Percentiles rank a stretch among this genome's conserved stretches.
Evolutionary conservation across 2,113 vertebrate genomes (phyloP).

Genomic region (Oncorhynchus keta): DNA sequence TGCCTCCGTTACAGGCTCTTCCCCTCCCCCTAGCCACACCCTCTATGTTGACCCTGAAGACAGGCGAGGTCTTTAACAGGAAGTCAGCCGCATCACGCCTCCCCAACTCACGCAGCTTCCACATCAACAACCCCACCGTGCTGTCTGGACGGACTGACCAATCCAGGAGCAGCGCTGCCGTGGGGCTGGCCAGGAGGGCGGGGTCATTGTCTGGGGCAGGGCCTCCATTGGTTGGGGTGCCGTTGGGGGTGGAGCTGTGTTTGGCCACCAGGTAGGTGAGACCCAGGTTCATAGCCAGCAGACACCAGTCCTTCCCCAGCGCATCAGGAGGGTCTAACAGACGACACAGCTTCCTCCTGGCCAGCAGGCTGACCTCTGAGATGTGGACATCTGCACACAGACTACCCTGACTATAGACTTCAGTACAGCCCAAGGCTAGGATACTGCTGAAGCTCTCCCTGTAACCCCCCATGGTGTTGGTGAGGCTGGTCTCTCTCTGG

Average conservation of each 20-base stretch:
- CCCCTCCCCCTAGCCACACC: conserved; percentile 53
- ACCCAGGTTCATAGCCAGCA: conserved; percentile 97
- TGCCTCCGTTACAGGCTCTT: conserved; percentile 90
- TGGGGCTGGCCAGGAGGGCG: conserved; percentile 80
- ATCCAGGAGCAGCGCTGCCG: conserved; percentile 85
- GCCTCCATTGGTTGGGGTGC: conserved; percentile 62
- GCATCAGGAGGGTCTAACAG: conserved; percentile 94
- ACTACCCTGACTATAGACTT: conserved; percentile 87
- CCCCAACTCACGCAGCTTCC: conserved; percentile 91
- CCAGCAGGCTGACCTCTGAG: conserved; percentile 85
- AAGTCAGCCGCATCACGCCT: conserved; percentile 95
- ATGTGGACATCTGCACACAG: conserved; percentile 87
- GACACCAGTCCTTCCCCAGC: conserved; percentile 98
- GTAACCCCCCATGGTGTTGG: conserved; percentile 97
- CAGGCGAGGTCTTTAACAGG: conserved; percentile 86
- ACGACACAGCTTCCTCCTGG: conserved; percentile 88
- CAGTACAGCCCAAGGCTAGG: conserved; percentile 87
- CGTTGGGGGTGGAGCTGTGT: conserved; percentile 78
- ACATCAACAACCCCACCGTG: conserved; percentile 89
- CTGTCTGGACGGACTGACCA: conserved; percentile 85
- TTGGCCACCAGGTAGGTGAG: conserved; percentile 93
- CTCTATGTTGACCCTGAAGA: conserved; percentile 90
- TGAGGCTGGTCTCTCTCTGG: conserved; percentile 85
- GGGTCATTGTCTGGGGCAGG: conserved; percentile 14
- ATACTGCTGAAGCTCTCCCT: conserved; percentile 96